These are phyloP conservation scores for Thera britannica DNA, from an alignment of 2,888 invertebrate species.

Conservation along the genomic window DNA sequence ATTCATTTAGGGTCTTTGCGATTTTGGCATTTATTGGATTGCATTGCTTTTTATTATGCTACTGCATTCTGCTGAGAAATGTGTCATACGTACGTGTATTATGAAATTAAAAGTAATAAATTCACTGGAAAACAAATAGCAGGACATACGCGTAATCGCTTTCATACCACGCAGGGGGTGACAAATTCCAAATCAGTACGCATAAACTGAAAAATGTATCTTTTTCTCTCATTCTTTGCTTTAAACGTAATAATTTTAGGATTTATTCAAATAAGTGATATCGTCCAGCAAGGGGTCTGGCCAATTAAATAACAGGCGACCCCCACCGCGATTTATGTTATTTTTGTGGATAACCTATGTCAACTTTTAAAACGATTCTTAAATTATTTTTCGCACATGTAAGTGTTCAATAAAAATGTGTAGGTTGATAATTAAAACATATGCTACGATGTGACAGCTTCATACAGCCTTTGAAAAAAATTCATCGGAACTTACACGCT, in stretches of 20 bases:
- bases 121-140: constrained; percentile 2
- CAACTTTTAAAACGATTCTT: constrained; percentile 34
- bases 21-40: not conserved
- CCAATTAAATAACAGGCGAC: constrained; percentile 40
- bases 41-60: not conserved
- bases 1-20: too few relatives aligned
- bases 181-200: constrained; percentile 24
- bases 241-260: constrained; percentile 21
- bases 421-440: not conserved
- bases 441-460: too few relatives aligned
- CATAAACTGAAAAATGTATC: constrained; percentile 19
- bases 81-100: not conserved
- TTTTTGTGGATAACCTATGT: constrained; percentile 34
- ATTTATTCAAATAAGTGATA: constrained; percentile 29
- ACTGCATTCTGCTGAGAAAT: not conserved
- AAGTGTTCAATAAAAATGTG: constrained; percentile 30
- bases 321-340: constrained; percentile 41
- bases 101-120: not conserved
- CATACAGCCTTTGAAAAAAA: too few relatives aligned
- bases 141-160: not conserved
- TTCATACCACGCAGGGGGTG: constrained; percentile 9
- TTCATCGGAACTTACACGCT: too few relatives aligned
- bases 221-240: constrained; percentile 15
- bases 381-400: constrained; percentile 37
- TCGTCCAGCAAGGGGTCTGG: constrained; percentile 37